A percentile compares a stretch with the other conserved stretches of the same genome.
Conservation (phyloP, 2,797 vertebrate species). For the Delichon dasypus region DNA sequence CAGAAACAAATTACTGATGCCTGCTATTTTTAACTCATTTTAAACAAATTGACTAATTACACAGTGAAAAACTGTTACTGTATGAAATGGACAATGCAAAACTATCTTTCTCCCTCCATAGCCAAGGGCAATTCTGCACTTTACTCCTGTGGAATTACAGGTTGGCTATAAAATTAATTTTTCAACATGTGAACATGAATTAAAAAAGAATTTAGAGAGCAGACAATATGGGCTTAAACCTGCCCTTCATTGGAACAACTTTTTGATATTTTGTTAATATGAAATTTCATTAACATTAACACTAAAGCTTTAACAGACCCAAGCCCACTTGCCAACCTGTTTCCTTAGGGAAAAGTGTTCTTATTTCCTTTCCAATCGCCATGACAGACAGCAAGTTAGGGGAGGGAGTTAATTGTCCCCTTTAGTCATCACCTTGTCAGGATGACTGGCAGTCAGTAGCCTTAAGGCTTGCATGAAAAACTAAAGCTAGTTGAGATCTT, state of each 20-base stretch:
- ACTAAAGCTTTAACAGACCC: slow-evolving; percentile 17
- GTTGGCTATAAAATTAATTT: background rate
- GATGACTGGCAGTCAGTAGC: slow-evolving; percentile 59
- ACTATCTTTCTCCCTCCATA: background rate
- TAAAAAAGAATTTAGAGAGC: background rate
- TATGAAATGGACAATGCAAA: background rate
- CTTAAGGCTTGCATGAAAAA: slow-evolving; percentile 1
- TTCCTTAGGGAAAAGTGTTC: slow-evolving; percentile 37
- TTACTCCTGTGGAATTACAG: background rate
- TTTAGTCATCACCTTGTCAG: slow-evolving; percentile 66
- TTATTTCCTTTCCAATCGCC: slow-evolving; percentile 38
- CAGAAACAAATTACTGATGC: background rate
- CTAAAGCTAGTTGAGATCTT: slow-evolving; percentile 24
- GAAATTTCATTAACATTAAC: background rate
- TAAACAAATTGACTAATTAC: background rate
- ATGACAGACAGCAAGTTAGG: slow-evolving; percentile 30
- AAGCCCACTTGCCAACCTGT: slow-evolving; percentile 45
- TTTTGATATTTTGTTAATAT: slow-evolving; percentile 1
- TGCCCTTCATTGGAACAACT: background rate
- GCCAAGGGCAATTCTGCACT: background rate
- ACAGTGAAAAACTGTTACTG: background rate
- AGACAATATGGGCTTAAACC: background rate
- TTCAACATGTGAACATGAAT: background rate
- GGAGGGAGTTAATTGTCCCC: slow-evolving; percentile 52
- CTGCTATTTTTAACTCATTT: background rate